These are phyloP conservation scores for Sesamia inferens DNA, from an alignment of 2,888 invertebrate species.

Conservation along the genomic window DNA sequence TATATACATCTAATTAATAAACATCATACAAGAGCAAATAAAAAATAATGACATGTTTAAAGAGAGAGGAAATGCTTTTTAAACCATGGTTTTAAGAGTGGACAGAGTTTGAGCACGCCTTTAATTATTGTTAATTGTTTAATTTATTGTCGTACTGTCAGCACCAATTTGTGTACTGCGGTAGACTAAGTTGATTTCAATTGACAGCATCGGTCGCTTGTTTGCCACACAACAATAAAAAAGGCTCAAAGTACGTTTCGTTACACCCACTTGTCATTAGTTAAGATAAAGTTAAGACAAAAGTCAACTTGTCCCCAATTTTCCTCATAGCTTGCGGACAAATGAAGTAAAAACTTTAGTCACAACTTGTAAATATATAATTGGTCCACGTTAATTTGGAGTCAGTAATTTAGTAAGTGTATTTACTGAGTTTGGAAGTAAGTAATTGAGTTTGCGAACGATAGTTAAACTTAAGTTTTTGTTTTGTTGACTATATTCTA, in stretches of 20 bases:
- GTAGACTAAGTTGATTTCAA: too few relatives aligned
- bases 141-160: too few relatives aligned
- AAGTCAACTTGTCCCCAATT: conserved; percentile 22
- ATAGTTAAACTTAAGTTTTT: conserved; percentile 16
- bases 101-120: too few relatives aligned
- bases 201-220: too few relatives aligned
- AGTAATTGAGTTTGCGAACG: conserved; percentile 38
- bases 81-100: too few relatives aligned
- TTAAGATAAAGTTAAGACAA: conserved; percentile 1
- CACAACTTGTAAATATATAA: conserved; percentile 57
- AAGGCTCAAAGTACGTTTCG: not conserved
- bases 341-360: conserved; percentile 31
- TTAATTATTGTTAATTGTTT: too few relatives aligned
- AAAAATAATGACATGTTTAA: too few relatives aligned
- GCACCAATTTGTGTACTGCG: not conserved
- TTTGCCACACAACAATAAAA: not conserved
- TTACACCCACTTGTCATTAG: not conserved
- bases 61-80: too few relatives aligned
- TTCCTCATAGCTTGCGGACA: not conserved
- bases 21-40: too few relatives aligned
- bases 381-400: conserved; percentile 48
- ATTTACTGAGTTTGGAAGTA: conserved; percentile 22
- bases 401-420: conserved; percentile 51
- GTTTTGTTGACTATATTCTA: not conserved
- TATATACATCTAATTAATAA: too few relatives aligned